Base-by-base conservation (phyloP, 2,797 vertebrate genomes). In the Corythornis leucogaster region DNA sequence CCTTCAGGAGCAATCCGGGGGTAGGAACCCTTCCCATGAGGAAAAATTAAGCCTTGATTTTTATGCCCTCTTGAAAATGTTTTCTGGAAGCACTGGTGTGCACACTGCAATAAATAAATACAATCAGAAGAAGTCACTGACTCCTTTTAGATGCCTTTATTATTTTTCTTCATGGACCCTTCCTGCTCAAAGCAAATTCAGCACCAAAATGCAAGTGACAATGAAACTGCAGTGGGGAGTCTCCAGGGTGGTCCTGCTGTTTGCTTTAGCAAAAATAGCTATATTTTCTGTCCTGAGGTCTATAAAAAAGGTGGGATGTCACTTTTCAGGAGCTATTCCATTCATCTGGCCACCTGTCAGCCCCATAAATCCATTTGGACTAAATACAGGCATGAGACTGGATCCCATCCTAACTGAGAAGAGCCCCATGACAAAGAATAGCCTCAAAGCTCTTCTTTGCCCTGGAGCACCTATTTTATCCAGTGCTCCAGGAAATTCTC, bases 21-120 rank as follows among this genome's bases (percentile, higher is more conserved):
- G 66, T 16, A 80, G 6, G 76, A 69, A 62, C 38, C 45, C 66
- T 71, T 82, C 62, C 51, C 69, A n/a, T 4, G 12, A 19, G 19
- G 51, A 38, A 76, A 94, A 93, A 93, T 63, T 35, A 84, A 95
- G 62, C 79, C 57, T 89, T 90, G 87, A 92, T 76, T 95, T 96
- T 92, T 78, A 77, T 66, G 31, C 40, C 24, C 43, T 48, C 70
- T 86, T 70, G 66, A 61, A 91, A 80, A 64, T 26, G 31, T 48
- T 28, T 75, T 69, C 66, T 69, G 46, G 45, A 78, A 69, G 57
- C 33, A 40, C 25, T 42, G 15, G 20, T 15, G 12, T 11, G 13
- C 61, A 50, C 30, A 35, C 19, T 51, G 69, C 5, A 50, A 50
- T 61, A 71, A 43, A 50, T 11, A 71, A 66, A 40, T 21, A 33